Evolutionary conservation across 2,797 vertebrate genomes (phyloP), one percentile per base, ranked within the genome.

Genomic region (Melanotaenia trifasciata): DNA sequence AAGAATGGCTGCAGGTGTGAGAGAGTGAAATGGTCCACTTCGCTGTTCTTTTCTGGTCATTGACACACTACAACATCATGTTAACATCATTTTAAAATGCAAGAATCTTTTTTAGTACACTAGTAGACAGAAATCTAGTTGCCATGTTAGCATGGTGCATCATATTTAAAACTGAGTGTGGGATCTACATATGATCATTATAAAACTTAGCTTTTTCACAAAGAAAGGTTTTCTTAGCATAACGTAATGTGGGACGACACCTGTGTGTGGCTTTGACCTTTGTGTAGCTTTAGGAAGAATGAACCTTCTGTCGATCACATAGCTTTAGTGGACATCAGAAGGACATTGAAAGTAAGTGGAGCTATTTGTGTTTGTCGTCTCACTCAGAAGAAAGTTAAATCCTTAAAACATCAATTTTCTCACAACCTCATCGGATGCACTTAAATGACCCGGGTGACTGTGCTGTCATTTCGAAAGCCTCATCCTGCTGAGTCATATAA

Each of bases 1-100:
- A 58, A 61, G 68, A 66, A 79, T 58, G 62, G 76, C 83, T 87
- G 70, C 83, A 89, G 83, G 81, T 88, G 76, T 81, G 71, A 47
- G 28, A 57, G 38, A 47, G 9, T 47, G 33, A 61, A 63, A 32
- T 57, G 32, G 10, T 38, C 38, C 62, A 70, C 43, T 28, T 57
- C 61, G 30, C 24, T 79, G 54, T 58, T 75, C 71, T 76, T 76
- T 69, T 14, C 58, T 61, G 40, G 24, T 33, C 50, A 35, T 59
- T n/a, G 62, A 9, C 36, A 36, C 28, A 28, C 43, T 45, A 20
- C 60, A 33, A 67, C 58, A 57, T 60, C 32, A 60, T 20, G 40
- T 18, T 59, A 38, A 18, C 10, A 16, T 30, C 54, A 16, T 9
- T 24, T 38, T 36, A 22, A 36, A 20, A 11, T 59, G 10, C 33